Conservation (phyloP, 2,113 vertebrate species). For the Poecile atricapillus region DNA sequence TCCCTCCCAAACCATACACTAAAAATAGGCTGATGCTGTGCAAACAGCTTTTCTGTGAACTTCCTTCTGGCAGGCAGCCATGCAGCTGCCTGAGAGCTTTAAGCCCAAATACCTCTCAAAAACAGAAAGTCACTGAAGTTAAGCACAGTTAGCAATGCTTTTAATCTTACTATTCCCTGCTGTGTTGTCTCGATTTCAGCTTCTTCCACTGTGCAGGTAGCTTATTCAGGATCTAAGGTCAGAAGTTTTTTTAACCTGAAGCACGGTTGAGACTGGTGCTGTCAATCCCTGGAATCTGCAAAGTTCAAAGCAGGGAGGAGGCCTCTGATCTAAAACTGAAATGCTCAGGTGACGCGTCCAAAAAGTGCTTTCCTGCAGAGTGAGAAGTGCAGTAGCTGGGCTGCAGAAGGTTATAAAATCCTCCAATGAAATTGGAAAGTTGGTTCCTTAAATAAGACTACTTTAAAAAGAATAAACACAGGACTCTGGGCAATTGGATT, state of each 20-base stretch:
- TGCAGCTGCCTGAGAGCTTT: background rate
- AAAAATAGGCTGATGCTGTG: slow-evolving; percentile 46
- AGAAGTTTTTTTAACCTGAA: background rate
- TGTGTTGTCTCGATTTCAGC: background rate
- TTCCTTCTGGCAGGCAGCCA: slow-evolving; percentile 14
- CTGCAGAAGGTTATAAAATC: background rate
- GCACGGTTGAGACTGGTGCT: background rate
- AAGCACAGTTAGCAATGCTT: background rate
- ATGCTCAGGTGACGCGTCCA: background rate
- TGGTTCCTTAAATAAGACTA: background rate
- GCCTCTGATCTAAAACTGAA: slow-evolving; percentile 9
- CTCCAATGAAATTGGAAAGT: background rate
- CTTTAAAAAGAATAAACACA: background rate
- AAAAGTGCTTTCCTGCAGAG: background rate
- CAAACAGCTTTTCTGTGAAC: slow-evolving; percentile 13
- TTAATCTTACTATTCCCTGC: background rate
- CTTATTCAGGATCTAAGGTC: background rate
- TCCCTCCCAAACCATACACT: background rate
- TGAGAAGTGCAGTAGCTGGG: background rate
- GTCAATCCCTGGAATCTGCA: background rate
- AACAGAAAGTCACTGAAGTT: background rate
- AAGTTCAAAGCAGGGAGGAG: background rate
- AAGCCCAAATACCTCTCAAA: slow-evolving; percentile 8
- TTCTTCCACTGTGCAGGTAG: background rate
- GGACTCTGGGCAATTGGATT: background rate